These are phyloP conservation scores for Lota lota DNA, from an alignment of 2,113 vertebrate genomes.

Conservation along the genomic window DNA sequence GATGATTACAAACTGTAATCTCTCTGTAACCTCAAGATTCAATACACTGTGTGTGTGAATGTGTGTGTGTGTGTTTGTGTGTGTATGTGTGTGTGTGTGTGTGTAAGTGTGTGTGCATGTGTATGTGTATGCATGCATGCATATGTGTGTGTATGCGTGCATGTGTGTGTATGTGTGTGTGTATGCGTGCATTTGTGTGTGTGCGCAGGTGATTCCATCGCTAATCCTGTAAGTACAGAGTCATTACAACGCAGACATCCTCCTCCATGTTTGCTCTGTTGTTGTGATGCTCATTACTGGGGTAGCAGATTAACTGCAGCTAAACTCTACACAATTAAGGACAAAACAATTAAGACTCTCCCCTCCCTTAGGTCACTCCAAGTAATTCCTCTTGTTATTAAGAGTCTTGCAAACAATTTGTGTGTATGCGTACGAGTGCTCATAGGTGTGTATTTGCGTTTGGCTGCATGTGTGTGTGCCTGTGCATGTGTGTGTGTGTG, in stretches of 20 bases:
- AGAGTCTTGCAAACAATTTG: conserved; percentile 20
- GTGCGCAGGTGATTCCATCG: neutral
- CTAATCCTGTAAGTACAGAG: conserved; percentile 48
- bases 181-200: conserved; percentile 3
- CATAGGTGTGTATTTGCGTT: neutral
- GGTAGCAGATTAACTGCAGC: conserved; percentile 57
- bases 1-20: neutral
- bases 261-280: conserved; percentile 27
- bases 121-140: neutral
- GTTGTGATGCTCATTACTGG: conserved; percentile 45
- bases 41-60: neutral
- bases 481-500: neutral
- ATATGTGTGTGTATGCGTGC: neutral
- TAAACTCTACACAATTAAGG: conserved; percentile 66
- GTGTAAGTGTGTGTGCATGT: neutral
- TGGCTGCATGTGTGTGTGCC: neutral
- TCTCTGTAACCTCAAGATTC: neutral
- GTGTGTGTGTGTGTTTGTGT: neutral
- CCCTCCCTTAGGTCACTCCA: conserved; percentile 20
- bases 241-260: conserved; percentile 45
- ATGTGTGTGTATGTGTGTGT: neutral
- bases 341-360: conserved; percentile 61
- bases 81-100: neutral
- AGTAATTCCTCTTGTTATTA: conserved; percentile 24
- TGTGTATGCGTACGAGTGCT: neutral